Conservation (phyloP, 1,140 invertebrate species). For the Asobara japonica region DNA sequence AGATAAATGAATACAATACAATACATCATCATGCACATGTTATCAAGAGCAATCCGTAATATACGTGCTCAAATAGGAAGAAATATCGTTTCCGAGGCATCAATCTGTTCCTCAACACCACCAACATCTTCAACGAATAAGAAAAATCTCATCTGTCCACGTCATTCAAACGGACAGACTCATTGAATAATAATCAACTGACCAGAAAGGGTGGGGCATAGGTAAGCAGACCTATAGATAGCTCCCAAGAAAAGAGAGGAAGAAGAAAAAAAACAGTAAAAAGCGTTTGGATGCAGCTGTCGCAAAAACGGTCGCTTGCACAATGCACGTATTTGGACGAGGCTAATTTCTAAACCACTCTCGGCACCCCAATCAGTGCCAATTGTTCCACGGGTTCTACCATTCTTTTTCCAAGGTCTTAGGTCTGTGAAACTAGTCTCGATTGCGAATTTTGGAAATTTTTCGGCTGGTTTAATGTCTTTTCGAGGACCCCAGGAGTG, state of each 20-base stretch:
- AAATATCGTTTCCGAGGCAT: too few relatives aligned
- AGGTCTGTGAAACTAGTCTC: not conserved
- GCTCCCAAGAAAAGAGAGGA: not conserved
- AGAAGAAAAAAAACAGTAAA: not conserved
- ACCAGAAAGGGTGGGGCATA: too few relatives aligned
- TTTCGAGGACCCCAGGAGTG: not conserved
- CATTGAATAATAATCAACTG: too few relatives aligned
- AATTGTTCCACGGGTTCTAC: not conserved
- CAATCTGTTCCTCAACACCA: too few relatives aligned
- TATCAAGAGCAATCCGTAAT: too few relatives aligned
- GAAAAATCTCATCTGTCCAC: too few relatives aligned
- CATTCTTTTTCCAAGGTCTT: not conserved
- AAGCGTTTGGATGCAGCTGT: slow-evolving; percentile 2
- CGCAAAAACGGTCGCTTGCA: not conserved
- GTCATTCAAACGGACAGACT: too few relatives aligned
- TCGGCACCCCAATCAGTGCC: not conserved
- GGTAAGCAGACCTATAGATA: too few relatives aligned
- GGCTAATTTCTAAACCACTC: slow-evolving; percentile 7
- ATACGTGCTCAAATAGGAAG: too few relatives aligned
- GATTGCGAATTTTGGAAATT: not conserved
- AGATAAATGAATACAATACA: too few relatives aligned
- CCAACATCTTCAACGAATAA: too few relatives aligned
- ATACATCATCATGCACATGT: too few relatives aligned
- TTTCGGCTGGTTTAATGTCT: not conserved
- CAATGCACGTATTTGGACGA: not conserved